Conservation (phyloP, 2,113 vertebrate genomes). For the Empidonax alnorum region DNA sequence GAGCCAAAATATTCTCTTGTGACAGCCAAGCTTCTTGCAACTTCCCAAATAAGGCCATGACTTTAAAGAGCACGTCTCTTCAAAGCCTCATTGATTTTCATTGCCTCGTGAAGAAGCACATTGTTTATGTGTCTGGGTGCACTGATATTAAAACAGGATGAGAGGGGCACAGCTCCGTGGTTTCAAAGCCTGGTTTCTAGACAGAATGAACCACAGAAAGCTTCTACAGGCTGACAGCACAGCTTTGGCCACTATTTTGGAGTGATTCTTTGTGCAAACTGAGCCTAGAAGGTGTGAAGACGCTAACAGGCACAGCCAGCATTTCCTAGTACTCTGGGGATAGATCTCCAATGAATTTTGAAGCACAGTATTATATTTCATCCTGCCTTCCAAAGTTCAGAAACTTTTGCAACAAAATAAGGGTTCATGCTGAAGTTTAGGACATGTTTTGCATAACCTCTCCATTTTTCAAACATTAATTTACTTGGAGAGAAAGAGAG, state of each 20-base stretch:
- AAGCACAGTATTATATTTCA: background rate
- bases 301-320: background rate
- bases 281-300: background rate
- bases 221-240: background rate
- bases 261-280: background rate
- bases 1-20: conserved; percentile 55
- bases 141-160: conserved; percentile 6
- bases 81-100: conserved; percentile 55
- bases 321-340: background rate
- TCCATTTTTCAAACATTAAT: background rate
- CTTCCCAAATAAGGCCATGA: conserved; percentile 61
- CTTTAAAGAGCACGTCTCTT: conserved; percentile 53
- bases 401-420: background rate
- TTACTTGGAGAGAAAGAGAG: background rate
- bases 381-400: background rate
- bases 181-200: conserved; percentile 6
- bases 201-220: background rate
- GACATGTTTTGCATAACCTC: background rate
- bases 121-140: conserved; percentile 36
- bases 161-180: background rate
- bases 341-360: background rate
- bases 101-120: conserved; percentile 33
- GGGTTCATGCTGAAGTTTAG: background rate
- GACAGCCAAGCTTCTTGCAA: conserved; percentile 59
- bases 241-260: background rate